These are phyloP conservation scores for Zygothrica quintamaculata DNA, from an alignment of 2,888 invertebrate species.

Conservation along the genomic window DNA sequence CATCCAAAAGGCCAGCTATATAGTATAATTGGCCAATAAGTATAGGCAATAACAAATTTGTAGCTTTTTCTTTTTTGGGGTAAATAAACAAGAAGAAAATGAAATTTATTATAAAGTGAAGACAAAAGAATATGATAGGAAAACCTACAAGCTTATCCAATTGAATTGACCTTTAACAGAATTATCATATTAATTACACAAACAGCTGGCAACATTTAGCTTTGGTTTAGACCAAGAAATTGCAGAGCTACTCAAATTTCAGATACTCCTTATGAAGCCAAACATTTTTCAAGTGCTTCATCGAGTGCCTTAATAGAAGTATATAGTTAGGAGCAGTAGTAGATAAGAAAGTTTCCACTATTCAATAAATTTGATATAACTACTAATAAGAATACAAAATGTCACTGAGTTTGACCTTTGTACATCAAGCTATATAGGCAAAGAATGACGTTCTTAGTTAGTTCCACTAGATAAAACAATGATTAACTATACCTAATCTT, in stretches of 20 bases:
- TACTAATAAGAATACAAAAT: too few relatives aligned
- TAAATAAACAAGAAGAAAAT: background rate
- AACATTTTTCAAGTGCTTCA: conserved; percentile 52
- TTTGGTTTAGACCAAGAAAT: too few relatives aligned
- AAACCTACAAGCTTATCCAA: conserved; percentile 50
- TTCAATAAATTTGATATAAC: too few relatives aligned
- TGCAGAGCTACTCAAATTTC: conserved; percentile 41
- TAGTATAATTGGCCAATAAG: conserved; percentile 27
- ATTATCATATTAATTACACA: conserved; percentile 54
- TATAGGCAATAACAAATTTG: conserved; percentile 50
- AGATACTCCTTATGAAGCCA: conserved; percentile 17
- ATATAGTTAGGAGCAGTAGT: too few relatives aligned
- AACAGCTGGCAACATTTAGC: conserved; percentile 16
- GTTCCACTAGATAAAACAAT: too few relatives aligned
- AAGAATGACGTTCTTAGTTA: too few relatives aligned
- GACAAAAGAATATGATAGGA: conserved; percentile 24
- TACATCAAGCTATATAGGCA: too few relatives aligned
- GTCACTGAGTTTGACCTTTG: background rate
- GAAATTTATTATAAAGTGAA: conserved; percentile 2
- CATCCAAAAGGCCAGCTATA: conserved; percentile 36
- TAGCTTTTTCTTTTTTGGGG: conserved; percentile 43
- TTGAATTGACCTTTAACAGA: conserved; percentile 39
- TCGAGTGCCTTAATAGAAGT: background rate
- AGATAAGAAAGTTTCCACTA: too few relatives aligned
- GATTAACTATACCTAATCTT: too few relatives aligned